Conservation (phyloP, 1,140 invertebrate genomes). For the Neuroterus valhalla region DNA sequence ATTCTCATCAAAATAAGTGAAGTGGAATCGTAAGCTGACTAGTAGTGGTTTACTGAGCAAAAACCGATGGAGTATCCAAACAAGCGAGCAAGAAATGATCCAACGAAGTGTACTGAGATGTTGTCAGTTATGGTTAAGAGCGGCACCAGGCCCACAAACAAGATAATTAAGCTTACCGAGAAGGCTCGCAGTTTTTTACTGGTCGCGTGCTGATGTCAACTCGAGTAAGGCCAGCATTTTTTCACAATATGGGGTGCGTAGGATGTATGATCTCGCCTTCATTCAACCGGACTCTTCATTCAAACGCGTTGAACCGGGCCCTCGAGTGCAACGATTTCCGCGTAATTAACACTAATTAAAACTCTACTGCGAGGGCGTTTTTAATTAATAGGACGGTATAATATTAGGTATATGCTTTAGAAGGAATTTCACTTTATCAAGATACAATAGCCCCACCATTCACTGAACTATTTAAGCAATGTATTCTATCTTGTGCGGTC, state of each 20-base stretch:
- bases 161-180: conserved; percentile 68
- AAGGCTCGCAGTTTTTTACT: conserved; percentile 59
- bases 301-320: conserved; percentile 31
- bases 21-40: neutral
- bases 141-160: conserved; percentile 58
- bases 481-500: too few relatives aligned
- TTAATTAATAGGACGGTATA: conserved; percentile 18
- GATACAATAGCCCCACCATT: neutral
- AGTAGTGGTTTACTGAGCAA: neutral
- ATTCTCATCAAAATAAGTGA: neutral
- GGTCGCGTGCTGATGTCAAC: conserved; percentile 67
- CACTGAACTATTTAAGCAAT: neutral
- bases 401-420: neutral
- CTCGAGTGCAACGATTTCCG: conserved; percentile 18
- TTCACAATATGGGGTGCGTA: conserved; percentile 50
- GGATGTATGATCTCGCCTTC: conserved; percentile 47
- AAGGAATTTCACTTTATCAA: too few relatives aligned
- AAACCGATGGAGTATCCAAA: conserved; percentile 9
- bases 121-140: conserved; percentile 52
- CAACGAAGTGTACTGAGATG: conserved; percentile 43
- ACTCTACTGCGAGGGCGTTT: conserved; percentile 11
- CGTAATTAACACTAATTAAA: conserved; percentile 26
- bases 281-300: conserved; percentile 53
- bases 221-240: conserved; percentile 50
- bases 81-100: conserved; percentile 5